Evolutionary conservation across 2,113 vertebrate species (phyloP).

Genomic region (Oreochromis tanganicae): DNA sequence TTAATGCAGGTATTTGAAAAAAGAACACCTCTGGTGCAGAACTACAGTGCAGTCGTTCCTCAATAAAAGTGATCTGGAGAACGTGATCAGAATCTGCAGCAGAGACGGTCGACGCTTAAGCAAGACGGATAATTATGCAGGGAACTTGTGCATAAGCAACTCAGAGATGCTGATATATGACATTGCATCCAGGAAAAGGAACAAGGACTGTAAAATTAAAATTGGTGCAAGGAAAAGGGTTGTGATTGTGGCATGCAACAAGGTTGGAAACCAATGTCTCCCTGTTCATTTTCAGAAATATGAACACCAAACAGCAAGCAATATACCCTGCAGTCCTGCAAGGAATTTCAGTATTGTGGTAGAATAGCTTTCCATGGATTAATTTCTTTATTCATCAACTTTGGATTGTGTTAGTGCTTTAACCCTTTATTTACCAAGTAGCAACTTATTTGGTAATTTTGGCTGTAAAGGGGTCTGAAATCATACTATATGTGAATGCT

Average conservation of each 20-base stretch:
- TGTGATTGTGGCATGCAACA: neutral
- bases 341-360: neutral
- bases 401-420: neutral
- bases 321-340: neutral
- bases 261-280: neutral
- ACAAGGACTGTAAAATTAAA: neutral
- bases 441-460: neutral
- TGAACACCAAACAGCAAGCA: neutral
- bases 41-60: neutral
- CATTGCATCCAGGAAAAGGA: accelerated
- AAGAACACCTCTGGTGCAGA: neutral
- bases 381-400: neutral
- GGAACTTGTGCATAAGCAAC: neutral
- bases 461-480: accelerated
- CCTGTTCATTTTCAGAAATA: neutral
- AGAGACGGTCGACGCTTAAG: accelerated
- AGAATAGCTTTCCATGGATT: neutral
- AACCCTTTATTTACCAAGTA: neutral
- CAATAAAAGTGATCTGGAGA: neutral
- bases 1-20: neutral
- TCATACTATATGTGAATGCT: accelerated
- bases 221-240: accelerated
- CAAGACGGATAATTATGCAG: neutral
- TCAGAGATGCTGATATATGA: neutral
- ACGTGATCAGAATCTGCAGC: accelerated